These are phyloP conservation scores for Zeugodacus cucurbitae DNA, from an alignment of 1,140 invertebrate species.

Conservation along the genomic window DNA sequence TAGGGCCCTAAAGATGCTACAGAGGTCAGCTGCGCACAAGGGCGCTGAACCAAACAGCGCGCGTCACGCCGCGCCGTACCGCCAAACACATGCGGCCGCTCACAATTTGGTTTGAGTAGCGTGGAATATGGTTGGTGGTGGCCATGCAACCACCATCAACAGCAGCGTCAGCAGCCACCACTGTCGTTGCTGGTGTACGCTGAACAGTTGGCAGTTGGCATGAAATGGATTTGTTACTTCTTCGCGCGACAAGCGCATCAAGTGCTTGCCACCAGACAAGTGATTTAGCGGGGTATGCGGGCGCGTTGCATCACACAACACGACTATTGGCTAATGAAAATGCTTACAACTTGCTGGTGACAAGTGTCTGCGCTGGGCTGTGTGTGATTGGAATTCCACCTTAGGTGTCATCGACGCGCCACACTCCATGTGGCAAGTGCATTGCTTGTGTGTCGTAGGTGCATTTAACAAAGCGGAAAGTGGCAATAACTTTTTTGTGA, in stretches of 20 bases:
- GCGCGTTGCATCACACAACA: not conserved
- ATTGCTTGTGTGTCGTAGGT: not conserved
- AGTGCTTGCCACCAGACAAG: slow-evolving; percentile 23
- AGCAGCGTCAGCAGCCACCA: not conserved
- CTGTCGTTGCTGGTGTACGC: not conserved
- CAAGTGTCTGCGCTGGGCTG: slow-evolving; percentile 18
- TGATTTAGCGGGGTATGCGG: not conserved
- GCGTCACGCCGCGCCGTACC: not conserved
- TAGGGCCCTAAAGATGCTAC: not conserved
- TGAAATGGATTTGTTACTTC: slow-evolving; percentile 18
- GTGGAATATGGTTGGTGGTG: slow-evolving; percentile 20
- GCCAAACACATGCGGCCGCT: not conserved
- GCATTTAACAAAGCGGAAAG: not conserved
- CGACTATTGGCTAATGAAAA: slow-evolving; percentile 16
- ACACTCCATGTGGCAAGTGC: not conserved
- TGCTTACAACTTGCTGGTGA: slow-evolving; percentile 17
- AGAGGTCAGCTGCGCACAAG: slow-evolving; percentile 8
- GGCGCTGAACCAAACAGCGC: not conserved
- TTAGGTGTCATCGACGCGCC: not conserved
- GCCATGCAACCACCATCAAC: not conserved
- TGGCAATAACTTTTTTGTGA: not conserved
- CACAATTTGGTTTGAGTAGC: slow-evolving; percentile 9
- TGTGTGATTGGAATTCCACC: slow-evolving; percentile 14
- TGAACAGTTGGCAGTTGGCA: slow-evolving; percentile 25
- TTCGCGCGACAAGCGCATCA: slow-evolving; percentile 21